Percentiles rank a stretch among this genome's conserved stretches.
Conservation (phyloP, 53 echinoderm and acorn worm genomes). For the Apostichopus leukothele region DNA sequence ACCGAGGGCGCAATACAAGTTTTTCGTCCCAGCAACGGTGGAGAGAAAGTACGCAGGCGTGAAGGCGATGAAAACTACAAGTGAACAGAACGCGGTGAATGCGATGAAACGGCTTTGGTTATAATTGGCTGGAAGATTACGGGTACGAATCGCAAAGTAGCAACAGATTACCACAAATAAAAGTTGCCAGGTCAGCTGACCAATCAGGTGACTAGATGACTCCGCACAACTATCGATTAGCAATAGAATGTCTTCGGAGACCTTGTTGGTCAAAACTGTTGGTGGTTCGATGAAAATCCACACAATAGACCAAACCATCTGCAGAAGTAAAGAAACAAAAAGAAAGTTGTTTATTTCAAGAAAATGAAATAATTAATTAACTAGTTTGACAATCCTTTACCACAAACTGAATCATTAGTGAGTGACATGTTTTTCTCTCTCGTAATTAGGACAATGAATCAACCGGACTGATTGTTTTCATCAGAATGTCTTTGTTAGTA, state of each 20-base stretch:
- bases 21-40: not conserved
- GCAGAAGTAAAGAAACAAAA: not conserved
- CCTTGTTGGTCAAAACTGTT: not conserved
- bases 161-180: slow-evolving; percentile 59
- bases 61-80: slow-evolving; percentile 60
- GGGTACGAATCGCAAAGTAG: slow-evolving; percentile 61
- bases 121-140: slow-evolving; percentile 78
- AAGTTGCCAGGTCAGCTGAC: slow-evolving; percentile 62
- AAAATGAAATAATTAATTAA: not conserved
- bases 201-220: slow-evolving; percentile 51
- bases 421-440: no score
- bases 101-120: slow-evolving; percentile 84
- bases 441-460: no score
- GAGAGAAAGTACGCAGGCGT: slow-evolving; percentile 8
- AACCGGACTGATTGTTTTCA: no score
- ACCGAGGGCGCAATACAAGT: not conserved
- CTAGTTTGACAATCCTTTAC: no score
- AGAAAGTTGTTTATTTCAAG: not conserved
- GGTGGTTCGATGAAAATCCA: slow-evolving; percentile 44
- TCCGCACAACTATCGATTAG: not conserved
- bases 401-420: no score
- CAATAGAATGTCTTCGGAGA: not conserved
- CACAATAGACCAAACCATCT: slow-evolving; percentile 46
- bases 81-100: slow-evolving; percentile 64
- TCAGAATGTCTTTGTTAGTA: no score